phyloP scores from a whole-genome alignment of 1,140 invertebrate species.

The Drosophila elegans region DNA sequence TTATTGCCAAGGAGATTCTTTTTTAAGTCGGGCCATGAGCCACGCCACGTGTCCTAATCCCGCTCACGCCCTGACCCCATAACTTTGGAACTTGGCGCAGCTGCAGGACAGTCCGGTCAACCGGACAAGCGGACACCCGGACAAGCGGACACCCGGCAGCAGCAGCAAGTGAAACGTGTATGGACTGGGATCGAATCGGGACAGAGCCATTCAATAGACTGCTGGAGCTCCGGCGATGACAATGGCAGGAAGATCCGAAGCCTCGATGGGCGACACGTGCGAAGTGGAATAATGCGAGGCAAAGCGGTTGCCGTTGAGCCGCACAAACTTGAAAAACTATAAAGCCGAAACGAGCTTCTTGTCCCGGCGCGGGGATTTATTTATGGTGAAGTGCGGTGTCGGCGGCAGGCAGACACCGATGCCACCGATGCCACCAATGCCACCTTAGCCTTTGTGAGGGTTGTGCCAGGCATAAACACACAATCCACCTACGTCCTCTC shows the following conservation, averaged over 20 bases:
- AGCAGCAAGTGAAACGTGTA: slow-evolving; percentile 51
- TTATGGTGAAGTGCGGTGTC: slow-evolving; percentile 33
- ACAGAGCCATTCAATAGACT: slow-evolving; percentile 17
- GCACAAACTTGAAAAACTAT: slow-evolving; percentile 53
- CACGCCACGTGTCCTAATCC: slow-evolving; percentile 69
- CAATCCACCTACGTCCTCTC: slow-evolving; percentile 27
- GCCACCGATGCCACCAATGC: slow-evolving; percentile 12
- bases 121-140: background rate
- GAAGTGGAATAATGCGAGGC: slow-evolving; percentile 39
- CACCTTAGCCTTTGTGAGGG: slow-evolving; percentile 25
- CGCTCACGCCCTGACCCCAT: slow-evolving; percentile 52
- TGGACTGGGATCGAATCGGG: slow-evolving; percentile 38
- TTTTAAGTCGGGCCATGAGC: slow-evolving; percentile 26
- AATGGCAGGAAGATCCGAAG: slow-evolving; percentile 26
- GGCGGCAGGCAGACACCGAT: slow-evolving; percentile 34
- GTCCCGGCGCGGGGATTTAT: slow-evolving; percentile 29
- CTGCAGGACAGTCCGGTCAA: background rate
- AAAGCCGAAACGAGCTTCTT: slow-evolving; percentile 27
- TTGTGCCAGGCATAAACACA: slow-evolving; percentile 28
- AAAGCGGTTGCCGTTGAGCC: slow-evolving; percentile 39
- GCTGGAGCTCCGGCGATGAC: slow-evolving; percentile 34
- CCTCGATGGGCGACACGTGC: slow-evolving; percentile 39
- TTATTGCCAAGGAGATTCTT: slow-evolving; percentile 69
- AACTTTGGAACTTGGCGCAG: slow-evolving; percentile 54
- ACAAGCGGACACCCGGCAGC: background rate